phyloP scores from a whole-genome alignment of 2,797 vertebrate genomes.

The Tragelaphus oryx region DNA sequence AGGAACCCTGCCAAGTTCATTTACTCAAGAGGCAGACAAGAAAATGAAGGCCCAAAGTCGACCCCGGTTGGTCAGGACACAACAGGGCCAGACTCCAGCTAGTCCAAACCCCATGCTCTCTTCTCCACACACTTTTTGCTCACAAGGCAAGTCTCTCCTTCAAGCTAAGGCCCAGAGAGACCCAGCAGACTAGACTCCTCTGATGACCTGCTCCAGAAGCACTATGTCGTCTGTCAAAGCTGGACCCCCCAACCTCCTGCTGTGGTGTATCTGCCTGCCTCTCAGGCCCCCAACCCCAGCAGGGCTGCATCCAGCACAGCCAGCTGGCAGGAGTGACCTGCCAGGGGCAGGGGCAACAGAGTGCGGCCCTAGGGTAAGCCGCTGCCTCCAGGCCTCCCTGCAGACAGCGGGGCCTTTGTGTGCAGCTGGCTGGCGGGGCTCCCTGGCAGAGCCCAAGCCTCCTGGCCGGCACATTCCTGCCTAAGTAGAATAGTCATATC shows the following conservation, averaged over 20 bases:
- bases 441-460: not conserved
- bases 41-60: not conserved
- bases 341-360: not conserved
- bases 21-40: not conserved
- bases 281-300: not conserved
- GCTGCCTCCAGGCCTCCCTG: not conserved
- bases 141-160: not conserved
- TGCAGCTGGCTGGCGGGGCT: not conserved
- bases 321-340: not conserved
- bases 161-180: not conserved
- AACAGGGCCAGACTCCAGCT: not conserved
- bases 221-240: not conserved
- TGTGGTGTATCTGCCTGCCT: not conserved
- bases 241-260: not conserved
- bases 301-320: not conserved
- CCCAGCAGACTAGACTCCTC: not conserved
- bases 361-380: not conserved
- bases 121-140: not conserved
- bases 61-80: rapidly evolving
- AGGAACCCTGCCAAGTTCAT: rapidly evolving
- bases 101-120: rapidly evolving
- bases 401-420: not conserved
- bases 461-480: not conserved
- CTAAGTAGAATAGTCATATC: not conserved
- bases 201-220: not conserved